Evolutionary conservation across 1,140 invertebrate genomes (phyloP).

Genomic region (Rhynchophorus ferrugineus): DNA sequence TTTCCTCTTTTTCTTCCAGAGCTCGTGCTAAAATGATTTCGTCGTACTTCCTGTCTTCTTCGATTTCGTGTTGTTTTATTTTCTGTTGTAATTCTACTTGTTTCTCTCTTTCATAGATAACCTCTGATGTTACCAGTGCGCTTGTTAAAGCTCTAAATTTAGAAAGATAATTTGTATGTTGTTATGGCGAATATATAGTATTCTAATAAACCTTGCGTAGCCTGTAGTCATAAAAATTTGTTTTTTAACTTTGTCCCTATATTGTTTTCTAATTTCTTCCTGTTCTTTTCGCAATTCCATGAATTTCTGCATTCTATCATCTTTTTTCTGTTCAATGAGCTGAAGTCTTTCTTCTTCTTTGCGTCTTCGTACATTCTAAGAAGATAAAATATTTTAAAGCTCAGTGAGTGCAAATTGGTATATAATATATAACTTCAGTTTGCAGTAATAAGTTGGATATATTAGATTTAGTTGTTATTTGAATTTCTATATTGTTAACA

Average conservation of each 20-base stretch:
- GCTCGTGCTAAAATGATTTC: conserved; percentile 19
- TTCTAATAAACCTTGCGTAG: conserved; percentile 20
- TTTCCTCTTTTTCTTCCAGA: conserved; percentile 14
- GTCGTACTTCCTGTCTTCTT: conserved; percentile 19
- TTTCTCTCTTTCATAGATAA: conserved; percentile 28
- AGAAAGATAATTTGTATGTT: neutral
- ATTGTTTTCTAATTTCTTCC: conserved; percentile 27
- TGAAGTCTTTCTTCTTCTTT: conserved; percentile 28
- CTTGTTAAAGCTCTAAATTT: conserved; percentile 27
- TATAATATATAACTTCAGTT: no score
- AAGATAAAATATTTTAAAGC: conserved; percentile 4
- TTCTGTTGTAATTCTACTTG: conserved; percentile 28
- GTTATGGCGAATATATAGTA: neutral
- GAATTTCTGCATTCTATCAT: conserved; percentile 26
- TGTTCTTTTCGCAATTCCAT: conserved; percentile 28
- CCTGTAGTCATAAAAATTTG: conserved; percentile 27
- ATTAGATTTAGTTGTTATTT: no score
- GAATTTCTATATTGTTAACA: no score
- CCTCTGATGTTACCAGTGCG: conserved; percentile 28
- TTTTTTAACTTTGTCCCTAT: conserved; percentile 27
- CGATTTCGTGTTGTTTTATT: conserved; percentile 24
- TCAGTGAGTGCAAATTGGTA: neutral
- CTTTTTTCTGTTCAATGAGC: conserved; percentile 24
- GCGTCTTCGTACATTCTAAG: conserved; percentile 26
- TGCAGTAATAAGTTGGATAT: no score